A percentile compares a stretch with the other conserved stretches of the same genome.
phyloP scores from a whole-genome alignment of 2,888 invertebrate species.

The Campoletis raptor region DNA sequence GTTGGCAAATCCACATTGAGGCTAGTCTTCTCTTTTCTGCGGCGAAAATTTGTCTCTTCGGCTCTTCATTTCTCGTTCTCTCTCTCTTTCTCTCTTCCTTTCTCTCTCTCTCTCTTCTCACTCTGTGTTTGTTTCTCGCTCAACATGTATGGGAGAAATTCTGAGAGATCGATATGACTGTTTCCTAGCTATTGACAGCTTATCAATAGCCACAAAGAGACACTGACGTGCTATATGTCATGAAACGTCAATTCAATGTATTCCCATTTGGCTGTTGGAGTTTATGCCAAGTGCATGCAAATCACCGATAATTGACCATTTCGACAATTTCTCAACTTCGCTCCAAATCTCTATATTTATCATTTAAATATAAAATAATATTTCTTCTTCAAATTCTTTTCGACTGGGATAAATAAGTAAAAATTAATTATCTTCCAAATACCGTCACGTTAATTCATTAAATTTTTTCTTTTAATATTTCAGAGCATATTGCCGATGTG shows the following conservation, averaged over 20 bases:
- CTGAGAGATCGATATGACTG: constrained; percentile 32
- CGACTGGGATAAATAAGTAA: background rate
- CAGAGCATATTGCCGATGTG: constrained; percentile 54
- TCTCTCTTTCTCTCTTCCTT: constrained; percentile 19
- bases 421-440: background rate
- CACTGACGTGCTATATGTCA: constrained; percentile 44
- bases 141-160: constrained; percentile 9
- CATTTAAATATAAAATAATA: background rate
- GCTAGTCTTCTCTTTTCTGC: constrained; percentile 17
- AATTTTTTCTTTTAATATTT: constrained; percentile 34
- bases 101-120: background rate
- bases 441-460: background rate
- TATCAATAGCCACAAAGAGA: constrained; percentile 47
- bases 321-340: background rate
- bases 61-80: constrained; percentile 9
- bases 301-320: constrained; percentile 22
- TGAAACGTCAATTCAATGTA: constrained; percentile 42
- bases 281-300: background rate
- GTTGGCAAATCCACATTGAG: constrained; percentile 22
- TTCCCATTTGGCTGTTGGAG: constrained; percentile 14
- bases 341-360: background rate
- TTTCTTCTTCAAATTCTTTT: background rate
- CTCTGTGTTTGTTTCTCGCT: constrained; percentile 24
- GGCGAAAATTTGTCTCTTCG: constrained; percentile 15
- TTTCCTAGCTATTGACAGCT: constrained; percentile 50